These are phyloP conservation scores for Pangasius larnaudii DNA, from an alignment of 2,797 vertebrate species.

Conservation along the genomic window DNA sequence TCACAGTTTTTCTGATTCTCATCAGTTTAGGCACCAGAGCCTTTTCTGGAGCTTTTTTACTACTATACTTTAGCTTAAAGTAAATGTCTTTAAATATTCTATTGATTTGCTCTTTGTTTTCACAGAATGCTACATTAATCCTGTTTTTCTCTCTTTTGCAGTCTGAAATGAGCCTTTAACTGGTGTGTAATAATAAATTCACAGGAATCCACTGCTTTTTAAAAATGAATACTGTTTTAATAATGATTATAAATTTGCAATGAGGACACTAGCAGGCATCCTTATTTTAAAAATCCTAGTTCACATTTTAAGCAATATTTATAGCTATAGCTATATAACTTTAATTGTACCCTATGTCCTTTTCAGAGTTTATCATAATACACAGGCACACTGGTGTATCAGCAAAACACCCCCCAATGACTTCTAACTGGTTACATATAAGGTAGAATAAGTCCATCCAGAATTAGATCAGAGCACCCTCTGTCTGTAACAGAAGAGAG, in stretches of 20 bases:
- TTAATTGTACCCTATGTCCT: background rate
- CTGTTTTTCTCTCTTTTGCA: background rate
- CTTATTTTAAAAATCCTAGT: background rate
- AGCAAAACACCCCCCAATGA: background rate
- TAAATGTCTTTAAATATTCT: background rate
- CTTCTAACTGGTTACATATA: background rate
- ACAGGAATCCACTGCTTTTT: background rate
- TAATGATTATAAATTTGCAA: background rate
- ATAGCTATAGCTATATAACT: background rate
- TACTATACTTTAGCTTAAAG: background rate
- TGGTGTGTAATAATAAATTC: background rate
- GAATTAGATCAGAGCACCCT: background rate
- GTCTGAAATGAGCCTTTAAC: background rate
- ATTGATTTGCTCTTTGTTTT: background rate
- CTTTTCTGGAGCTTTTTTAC: background rate
- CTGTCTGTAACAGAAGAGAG: conserved; percentile 25
- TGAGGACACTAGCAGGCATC: background rate
- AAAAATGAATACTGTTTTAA: background rate
- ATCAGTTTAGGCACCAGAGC: background rate
- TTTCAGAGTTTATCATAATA: background rate
- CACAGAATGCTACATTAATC: background rate
- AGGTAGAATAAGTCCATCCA: background rate
- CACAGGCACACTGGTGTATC: background rate
- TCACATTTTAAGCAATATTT: background rate
- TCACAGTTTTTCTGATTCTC: background rate